Conservation (phyloP, 2,888 invertebrate genomes). For the Dioctria rufipes region DNA sequence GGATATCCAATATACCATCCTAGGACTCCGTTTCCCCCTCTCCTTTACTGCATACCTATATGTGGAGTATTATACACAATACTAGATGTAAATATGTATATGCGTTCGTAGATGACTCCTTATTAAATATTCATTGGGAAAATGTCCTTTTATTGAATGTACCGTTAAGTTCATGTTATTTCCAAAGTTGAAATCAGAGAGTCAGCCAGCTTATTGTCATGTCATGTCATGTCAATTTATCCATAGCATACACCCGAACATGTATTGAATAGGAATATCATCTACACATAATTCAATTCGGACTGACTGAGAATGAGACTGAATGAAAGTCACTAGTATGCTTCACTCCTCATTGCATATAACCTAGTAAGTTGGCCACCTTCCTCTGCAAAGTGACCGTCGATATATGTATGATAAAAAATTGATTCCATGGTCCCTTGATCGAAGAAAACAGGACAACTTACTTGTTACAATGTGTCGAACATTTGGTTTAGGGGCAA, state of each 20-base stretch:
- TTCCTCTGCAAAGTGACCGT: conserved; percentile 12
- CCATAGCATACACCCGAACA: conserved; percentile 46
- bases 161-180: conserved; percentile 57
- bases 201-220: conserved; percentile 60
- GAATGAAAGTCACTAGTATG: neutral
- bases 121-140: conserved; percentile 59
- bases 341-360: neutral
- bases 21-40: neutral
- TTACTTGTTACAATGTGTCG: conserved; percentile 42
- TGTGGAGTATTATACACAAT: too few species aligned
- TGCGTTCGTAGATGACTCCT: conserved; percentile 46
- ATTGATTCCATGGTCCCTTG: conserved; percentile 43
- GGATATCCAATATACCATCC: neutral
- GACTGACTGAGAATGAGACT: too few species aligned
- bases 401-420: conserved; percentile 41
- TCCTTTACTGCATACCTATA: too few species aligned
- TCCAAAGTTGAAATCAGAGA: conserved; percentile 56
- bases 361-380: neutral
- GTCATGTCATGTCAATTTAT: conserved; percentile 61
- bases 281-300: too few species aligned
- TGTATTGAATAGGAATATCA: too few species aligned
- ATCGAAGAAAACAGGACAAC: conserved; percentile 41
- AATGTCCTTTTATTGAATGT: conserved; percentile 59
- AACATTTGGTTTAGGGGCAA: conserved; percentile 33
- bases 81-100: neutral